Conservation (phyloP, 2,888 invertebrate genomes). For the Drosophila monieri region DNA sequence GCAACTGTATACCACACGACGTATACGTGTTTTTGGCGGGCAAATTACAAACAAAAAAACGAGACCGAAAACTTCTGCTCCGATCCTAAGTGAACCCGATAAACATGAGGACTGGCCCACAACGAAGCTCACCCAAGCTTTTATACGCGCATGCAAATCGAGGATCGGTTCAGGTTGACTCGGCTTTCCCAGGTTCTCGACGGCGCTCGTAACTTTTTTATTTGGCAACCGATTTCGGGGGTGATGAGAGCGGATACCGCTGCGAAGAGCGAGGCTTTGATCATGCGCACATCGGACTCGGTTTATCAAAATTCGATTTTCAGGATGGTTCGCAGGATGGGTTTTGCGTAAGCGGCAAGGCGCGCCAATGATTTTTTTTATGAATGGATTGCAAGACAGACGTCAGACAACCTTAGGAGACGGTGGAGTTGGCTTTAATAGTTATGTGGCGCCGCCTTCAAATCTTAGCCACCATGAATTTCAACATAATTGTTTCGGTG, state of each 20-base stretch:
- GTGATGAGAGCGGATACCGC: constrained; percentile 21
- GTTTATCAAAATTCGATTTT: no score
- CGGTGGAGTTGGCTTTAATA: constrained; percentile 18
- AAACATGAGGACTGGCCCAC: constrained; percentile 62
- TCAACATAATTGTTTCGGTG: constrained; percentile 41
- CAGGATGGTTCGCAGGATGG: constrained; percentile 25
- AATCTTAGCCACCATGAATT: constrained; percentile 16
- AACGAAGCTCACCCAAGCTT: constrained; percentile 77
- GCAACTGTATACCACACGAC: constrained; percentile 48
- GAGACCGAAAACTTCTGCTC: constrained; percentile 32
- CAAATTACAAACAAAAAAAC: constrained; percentile 14
- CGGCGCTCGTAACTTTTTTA: constrained; percentile 19
- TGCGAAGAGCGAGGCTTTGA: constrained; percentile 11
- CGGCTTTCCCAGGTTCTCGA: constrained; percentile 38
- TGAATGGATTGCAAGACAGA: constrained; percentile 21
- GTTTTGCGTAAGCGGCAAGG: constrained; percentile 67
- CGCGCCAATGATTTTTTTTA: constrained; percentile 31
- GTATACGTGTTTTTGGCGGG: constrained; percentile 65
- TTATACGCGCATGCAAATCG: constrained; percentile 73
- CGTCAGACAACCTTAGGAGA: constrained; percentile 17
- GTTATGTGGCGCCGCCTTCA: constrained; percentile 22
- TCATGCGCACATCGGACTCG: constrained; percentile 24
- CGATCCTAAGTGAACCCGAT: constrained; percentile 56
- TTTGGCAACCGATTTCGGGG: constrained; percentile 13
- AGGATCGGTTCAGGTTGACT: constrained; percentile 33